Evolutionary conservation across 53 echinoderm and acorn worm genomes (phyloP), one percentile per base, ranked within the genome.

Genomic region (Echinarachnius parma): DNA sequence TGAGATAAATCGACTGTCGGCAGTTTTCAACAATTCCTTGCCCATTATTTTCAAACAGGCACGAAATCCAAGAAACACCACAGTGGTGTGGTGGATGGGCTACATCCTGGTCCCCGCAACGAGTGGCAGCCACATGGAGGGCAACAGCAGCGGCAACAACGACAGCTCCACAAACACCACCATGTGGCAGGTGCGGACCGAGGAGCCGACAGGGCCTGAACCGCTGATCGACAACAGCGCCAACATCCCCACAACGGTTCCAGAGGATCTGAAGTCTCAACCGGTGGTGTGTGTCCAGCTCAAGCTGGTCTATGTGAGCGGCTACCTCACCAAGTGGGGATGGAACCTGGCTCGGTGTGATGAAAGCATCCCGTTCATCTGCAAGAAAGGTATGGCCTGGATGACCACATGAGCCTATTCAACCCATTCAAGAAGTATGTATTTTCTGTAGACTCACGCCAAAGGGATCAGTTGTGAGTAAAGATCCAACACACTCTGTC

Each of bases 331-430:
- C 34, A 46, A 66, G 30, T 64, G 64, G 65, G 56, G 46, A 2
- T 82, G 75, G 75, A 64, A 58, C 28, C 46, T 75, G 16, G 75
- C 64, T 3, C 47, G 56, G 31, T 82, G 82, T 36, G 65, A 75
- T 48, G 57, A 75, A 48, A 82, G 32, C 26, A 66, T 75, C 26
- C 65, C 76, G 2, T 82, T 64, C 58, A 75, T 82, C 64, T 82
- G 82, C 26, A 64, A 82, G 62, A 82, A 82, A 75, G 55, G 82
- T 82, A 33, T 75, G 82, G 57, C n/a, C n/a, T n/a, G n/a, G n/a
- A n/a, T n/a, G n/a, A n/a, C n/a, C n/a, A n/a, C n/a, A n/a, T n/a
- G n/a, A n/a, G n/a, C n/a, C n/a, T n/a, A n/a, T n/a, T n/a, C n/a
- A n/a, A n/a, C n/a, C n/a, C n/a, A n/a, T n/a, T n/a, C n/a, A n/a